These are phyloP conservation scores for Drosophila borborema DNA, from an alignment of 2,888 invertebrate species.

Conservation along the genomic window DNA sequence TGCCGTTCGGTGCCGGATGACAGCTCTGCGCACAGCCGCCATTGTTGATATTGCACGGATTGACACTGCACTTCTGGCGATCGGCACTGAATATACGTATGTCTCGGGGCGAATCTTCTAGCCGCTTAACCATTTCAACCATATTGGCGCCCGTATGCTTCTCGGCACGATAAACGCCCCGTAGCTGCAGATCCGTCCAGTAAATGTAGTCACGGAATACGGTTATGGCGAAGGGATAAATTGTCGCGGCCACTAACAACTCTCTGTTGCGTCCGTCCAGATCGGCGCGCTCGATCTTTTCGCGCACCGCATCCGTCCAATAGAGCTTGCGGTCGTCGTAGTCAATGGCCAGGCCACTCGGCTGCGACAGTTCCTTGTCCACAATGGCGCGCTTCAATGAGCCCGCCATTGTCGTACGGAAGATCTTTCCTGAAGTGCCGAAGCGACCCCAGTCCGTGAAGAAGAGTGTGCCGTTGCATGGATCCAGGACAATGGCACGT, in stretches of 20 bases:
- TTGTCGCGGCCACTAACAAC: conserved; percentile 94
- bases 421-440: conserved; percentile 96
- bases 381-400: conserved; percentile 95
- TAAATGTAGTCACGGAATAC: conserved; percentile 96
- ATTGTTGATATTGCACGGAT: conserved; percentile 95
- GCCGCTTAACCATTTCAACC: conserved; percentile 95
- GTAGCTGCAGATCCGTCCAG: conserved; percentile 97
- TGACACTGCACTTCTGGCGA: conserved; percentile 92
- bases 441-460: conserved; percentile 98
- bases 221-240: conserved; percentile 97
- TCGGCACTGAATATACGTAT: conserved; percentile 93
- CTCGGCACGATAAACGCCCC: conserved; percentile 98
- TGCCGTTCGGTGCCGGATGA: conserved; percentile 93
- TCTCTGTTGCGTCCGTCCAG: conserved; percentile 95
- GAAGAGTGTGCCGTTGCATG: conserved; percentile 97
- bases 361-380: conserved; percentile 95
- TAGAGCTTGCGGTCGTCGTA: conserved; percentile 96
- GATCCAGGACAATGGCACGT: conserved; percentile 97
- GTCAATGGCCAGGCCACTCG: conserved; percentile 97
- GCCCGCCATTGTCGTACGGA: conserved; percentile 98
- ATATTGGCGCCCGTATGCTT: conserved; percentile 98
- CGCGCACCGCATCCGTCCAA: conserved; percentile 98
- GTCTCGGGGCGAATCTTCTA: conserved; percentile 97
- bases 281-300: conserved; percentile 97
- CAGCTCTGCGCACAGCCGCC: conserved; percentile 98